These are phyloP conservation scores for Lophius piscatorius DNA, from an alignment of 2,113 vertebrate genomes.

Conservation along the genomic window DNA sequence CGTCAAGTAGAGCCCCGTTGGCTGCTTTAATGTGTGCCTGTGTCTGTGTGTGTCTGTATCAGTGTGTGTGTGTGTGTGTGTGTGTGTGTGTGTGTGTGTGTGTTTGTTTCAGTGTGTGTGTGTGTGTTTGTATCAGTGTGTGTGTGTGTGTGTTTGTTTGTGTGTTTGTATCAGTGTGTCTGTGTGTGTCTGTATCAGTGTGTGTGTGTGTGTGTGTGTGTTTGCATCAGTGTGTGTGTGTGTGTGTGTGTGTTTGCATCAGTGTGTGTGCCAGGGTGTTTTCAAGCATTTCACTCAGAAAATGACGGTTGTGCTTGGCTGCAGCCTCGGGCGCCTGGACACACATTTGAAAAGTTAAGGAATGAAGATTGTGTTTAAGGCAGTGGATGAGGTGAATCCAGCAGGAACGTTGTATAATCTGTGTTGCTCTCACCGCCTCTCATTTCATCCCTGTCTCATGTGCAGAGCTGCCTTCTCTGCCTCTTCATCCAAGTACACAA, in stretches of 20 bases:
- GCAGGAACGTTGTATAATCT: no score
- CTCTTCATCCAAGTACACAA: background rate
- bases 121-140: no score
- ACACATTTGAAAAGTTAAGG: slow-evolving; percentile 3
- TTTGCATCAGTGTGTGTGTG: background rate
- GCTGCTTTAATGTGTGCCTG: slow-evolving; percentile 24
- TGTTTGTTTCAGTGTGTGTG: no score
- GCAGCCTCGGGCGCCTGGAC: no score
- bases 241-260: background rate
- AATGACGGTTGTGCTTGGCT: slow-evolving; percentile 3
- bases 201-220: background rate
- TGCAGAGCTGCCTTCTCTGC: background rate
- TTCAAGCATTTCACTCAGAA: slow-evolving; percentile 12
- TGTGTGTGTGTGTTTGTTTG: background rate
- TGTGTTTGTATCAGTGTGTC: background rate
- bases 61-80: slow-evolving; percentile 19
- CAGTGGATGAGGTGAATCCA: background rate
- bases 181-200: no score
- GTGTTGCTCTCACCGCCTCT: background rate
- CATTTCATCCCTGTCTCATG: background rate
- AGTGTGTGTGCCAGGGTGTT: no score
- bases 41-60: slow-evolving; percentile 23
- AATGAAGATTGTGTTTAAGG: background rate
- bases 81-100: no score
- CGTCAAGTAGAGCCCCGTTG: slow-evolving; percentile 40